A percentile compares a stretch with the other conserved stretches of the same genome.
Evolutionary conservation across 2,113 vertebrate genomes (phyloP).

Genomic region (Ursus arctos): DNA sequence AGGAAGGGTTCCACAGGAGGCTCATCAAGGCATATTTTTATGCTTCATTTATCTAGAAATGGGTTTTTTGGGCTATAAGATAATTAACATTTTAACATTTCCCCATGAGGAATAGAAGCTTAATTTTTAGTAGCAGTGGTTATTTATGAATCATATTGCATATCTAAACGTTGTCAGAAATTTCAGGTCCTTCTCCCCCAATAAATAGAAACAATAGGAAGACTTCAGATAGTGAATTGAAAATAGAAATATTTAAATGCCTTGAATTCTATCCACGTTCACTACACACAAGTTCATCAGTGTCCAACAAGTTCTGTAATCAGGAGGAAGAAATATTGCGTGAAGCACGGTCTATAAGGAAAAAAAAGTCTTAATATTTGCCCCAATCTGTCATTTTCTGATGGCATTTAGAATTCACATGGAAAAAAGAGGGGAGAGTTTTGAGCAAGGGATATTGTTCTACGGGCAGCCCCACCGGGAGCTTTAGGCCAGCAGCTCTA

Average conservation of each 20-base stretch:
- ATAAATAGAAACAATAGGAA: conserved; percentile 17
- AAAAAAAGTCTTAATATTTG: neutral
- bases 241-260: conserved; percentile 49
- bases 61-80: conserved; percentile 75
- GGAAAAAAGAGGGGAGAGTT: neutral
- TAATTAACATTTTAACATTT: conserved; percentile 75
- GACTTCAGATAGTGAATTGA: conserved; percentile 43
- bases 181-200: neutral
- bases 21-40: conserved; percentile 78
- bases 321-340: neutral
- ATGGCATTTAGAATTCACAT: neutral
- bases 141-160: conserved; percentile 67
- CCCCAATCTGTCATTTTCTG: conserved; percentile 20
- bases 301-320: neutral
- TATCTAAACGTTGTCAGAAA: conserved; percentile 71
- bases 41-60: conserved; percentile 82
- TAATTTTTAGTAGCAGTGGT: conserved; percentile 69
- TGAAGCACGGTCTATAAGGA: neutral
- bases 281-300: neutral
- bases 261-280: neutral
- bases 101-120: conserved; percentile 69
- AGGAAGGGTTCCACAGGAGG: conserved; percentile 70
- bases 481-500: conserved; percentile 62
- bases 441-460: neutral
- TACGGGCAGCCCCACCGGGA: conserved; percentile 54